Percentiles rank a stretch among this genome's conserved stretches.
These are phyloP conservation scores for Dione juno DNA, from an alignment of 2,888 invertebrate species.

Conservation along the genomic window DNA sequence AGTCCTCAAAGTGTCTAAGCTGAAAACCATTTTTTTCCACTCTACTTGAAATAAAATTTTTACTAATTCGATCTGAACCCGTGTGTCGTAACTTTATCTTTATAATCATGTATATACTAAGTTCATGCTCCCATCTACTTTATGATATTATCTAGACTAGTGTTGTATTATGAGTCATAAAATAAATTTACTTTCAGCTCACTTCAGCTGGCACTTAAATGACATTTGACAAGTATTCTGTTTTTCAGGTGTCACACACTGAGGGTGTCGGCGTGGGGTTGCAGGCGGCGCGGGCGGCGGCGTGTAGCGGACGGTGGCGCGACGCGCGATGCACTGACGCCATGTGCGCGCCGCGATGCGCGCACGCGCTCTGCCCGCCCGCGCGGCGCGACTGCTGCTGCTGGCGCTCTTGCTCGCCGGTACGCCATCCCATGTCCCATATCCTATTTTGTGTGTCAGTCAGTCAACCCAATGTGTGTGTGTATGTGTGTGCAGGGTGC, in stretches of 20 bases:
- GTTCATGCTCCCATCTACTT: too few species aligned
- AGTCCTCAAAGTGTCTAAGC: too few species aligned
- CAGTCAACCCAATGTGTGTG: not conserved
- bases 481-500: slow-evolving; percentile 84
- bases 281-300: slow-evolving; percentile 51
- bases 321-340: slow-evolving; percentile 64
- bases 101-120: too few species aligned
- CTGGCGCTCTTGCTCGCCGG: slow-evolving; percentile 61
- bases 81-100: too few species aligned
- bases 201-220: not conserved
- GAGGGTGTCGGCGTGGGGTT: slow-evolving; percentile 14
- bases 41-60: too few species aligned
- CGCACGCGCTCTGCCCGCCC: slow-evolving; percentile 70
- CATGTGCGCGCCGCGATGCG: slow-evolving; percentile 72
- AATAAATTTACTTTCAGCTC: too few species aligned
- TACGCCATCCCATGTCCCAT: slow-evolving; percentile 10
- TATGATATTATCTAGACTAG: too few species aligned
- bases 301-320: slow-evolving; percentile 58
- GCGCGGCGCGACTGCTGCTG: slow-evolving; percentile 66
- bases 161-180: too few species aligned
- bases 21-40: too few species aligned
- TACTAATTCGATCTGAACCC: too few species aligned
- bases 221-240: not conserved
- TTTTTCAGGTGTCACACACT: slow-evolving; percentile 35
- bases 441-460: not conserved